These are phyloP conservation scores for Cygnus atratus DNA, from an alignment of 2,113 vertebrate genomes.

Conservation along the genomic window DNA sequence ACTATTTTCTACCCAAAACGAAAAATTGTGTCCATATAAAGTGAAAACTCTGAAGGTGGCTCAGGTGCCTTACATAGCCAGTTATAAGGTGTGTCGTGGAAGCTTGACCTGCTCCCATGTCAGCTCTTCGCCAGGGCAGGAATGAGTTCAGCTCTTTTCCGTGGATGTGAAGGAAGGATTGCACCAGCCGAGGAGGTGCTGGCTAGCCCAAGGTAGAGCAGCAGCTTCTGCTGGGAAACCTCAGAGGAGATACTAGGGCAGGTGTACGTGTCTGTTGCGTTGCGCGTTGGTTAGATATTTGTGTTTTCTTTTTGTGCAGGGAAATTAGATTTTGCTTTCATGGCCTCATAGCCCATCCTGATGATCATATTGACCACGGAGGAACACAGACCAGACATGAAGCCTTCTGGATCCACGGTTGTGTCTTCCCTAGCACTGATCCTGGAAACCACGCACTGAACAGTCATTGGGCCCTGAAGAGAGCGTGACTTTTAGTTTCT, in stretches of 20 bases:
- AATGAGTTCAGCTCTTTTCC: background rate
- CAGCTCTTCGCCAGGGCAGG: background rate
- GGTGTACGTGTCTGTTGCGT: no score
- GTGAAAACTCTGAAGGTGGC: background rate
- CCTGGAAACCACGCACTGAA: conserved; percentile 54
- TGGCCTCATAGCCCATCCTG: conserved; percentile 44
- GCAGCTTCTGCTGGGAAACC: background rate
- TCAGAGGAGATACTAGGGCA: accelerated
- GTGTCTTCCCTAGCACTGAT: conserved; percentile 56
- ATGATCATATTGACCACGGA: conserved; percentile 57
- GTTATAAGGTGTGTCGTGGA: background rate
- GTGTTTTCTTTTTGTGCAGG: conserved; percentile 62
- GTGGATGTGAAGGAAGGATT: background rate
- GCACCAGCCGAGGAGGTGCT: background rate
- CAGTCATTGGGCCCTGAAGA: conserved; percentile 35
- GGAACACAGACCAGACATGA: conserved; percentile 40
- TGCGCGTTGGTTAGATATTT: background rate
- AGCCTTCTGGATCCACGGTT: conserved; percentile 62
- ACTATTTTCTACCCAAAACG: background rate
- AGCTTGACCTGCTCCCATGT: background rate
- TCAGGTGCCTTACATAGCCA: background rate
- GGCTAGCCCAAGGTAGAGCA: background rate
- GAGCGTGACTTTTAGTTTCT: conserved; percentile 7
- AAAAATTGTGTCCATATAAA: background rate
- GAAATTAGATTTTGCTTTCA: conserved; percentile 57